A percentile compares a stretch with the other conserved stretches of the same genome.
Conservation (phyloP, 2,113 vertebrate genomes). For the Psettodes erumei region DNA sequence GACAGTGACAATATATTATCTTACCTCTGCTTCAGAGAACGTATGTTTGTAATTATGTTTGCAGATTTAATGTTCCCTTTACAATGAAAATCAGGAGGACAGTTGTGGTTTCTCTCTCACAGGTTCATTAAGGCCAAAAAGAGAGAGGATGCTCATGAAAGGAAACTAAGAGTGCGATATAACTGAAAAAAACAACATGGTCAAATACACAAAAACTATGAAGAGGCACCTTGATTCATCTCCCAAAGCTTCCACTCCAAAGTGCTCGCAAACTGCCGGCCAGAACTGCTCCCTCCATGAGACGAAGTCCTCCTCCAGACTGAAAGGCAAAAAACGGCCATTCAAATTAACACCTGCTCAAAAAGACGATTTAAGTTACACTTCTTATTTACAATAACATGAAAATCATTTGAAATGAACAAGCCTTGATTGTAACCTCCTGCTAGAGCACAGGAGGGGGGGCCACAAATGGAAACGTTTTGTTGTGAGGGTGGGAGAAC, state of each 20-base stretch:
- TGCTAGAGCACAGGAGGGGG: too few relatives aligned
- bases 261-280: slow-evolving; percentile 96
- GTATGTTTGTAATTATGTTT: background rate
- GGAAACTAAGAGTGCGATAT: background rate
- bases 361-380: background rate
- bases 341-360: background rate
- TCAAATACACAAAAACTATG: background rate
- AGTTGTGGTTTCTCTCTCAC: background rate
- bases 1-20: background rate
- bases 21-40: background rate
- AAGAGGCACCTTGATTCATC: slow-evolving; percentile 96
- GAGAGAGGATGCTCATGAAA: background rate
- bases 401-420: background rate
- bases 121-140: too few relatives aligned
- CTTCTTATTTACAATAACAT: background rate
- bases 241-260: slow-evolving; percentile 95
- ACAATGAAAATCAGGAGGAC: too few relatives aligned
- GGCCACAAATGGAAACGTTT: too few relatives aligned
- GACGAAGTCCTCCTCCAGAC: slow-evolving; percentile 95
- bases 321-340: slow-evolving; percentile 42
- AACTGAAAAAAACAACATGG: background rate
- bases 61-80: background rate
- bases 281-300: slow-evolving; percentile 99
- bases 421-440: too few relatives aligned
- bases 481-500: too few relatives aligned